Conservation (phyloP, 2,113 vertebrate genomes). For the Diphyllodes magnificus region DNA sequence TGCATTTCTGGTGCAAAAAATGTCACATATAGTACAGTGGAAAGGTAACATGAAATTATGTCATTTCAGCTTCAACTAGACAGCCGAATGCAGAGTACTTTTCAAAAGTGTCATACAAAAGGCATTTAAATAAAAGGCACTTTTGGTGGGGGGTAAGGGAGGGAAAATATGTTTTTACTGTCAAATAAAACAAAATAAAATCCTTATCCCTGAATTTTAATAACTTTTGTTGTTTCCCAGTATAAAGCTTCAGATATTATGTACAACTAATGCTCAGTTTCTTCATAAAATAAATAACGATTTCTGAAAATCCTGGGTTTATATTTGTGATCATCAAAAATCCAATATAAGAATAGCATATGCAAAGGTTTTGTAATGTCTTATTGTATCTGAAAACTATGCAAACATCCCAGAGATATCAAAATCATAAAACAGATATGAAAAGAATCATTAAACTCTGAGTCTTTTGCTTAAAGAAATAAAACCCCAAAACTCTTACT, state of each 20-base stretch:
- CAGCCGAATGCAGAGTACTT: neutral
- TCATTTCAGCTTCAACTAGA: constrained; percentile 5
- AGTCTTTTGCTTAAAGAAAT: neutral
- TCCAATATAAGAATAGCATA: neutral
- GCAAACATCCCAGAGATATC: neutral
- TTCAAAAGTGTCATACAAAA: neutral
- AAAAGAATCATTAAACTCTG: neutral
- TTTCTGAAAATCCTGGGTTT: neutral
- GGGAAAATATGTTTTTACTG: neutral
- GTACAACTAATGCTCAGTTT: neutral
- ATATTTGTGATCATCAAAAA: neutral
- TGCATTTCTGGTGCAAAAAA: neutral
- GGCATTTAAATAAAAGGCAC: neutral
- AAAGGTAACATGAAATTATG: neutral
- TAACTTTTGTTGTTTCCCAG: neutral
- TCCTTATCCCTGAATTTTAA: neutral
- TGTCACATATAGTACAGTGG: neutral
- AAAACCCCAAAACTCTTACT: neutral
- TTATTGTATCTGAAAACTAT: neutral
- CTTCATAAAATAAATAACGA: neutral
- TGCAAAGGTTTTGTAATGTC: neutral
- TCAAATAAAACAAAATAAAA: neutral
- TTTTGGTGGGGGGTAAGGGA: neutral
- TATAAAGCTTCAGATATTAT: neutral
- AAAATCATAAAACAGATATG: neutral